These are phyloP conservation scores for Argyresthia albistria DNA, from an alignment of 2,888 invertebrate genomes.

Conservation along the genomic window DNA sequence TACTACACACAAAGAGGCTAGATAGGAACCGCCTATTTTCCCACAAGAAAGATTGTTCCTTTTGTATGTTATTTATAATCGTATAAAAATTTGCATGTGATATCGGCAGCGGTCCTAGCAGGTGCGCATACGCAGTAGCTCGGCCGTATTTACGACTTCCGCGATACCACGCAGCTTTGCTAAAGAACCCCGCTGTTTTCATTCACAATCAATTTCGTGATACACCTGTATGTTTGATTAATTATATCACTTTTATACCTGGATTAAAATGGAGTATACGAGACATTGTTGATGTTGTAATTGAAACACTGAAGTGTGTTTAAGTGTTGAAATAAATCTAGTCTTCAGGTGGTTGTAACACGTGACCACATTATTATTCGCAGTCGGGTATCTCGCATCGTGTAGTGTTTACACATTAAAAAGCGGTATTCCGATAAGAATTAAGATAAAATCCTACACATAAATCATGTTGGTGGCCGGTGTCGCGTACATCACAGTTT, in stretches of 20 bases:
- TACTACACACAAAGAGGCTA: neutral
- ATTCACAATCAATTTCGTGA: conserved; percentile 29
- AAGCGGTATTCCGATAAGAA: neutral
- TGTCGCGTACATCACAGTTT: conserved; percentile 2
- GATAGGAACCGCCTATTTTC: neutral
- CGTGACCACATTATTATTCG: too few relatives aligned
- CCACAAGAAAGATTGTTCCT: neutral
- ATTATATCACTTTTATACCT: conserved; percentile 26
- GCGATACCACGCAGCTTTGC: conserved; percentile 38
- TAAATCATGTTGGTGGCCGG: neutral
- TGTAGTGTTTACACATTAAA: too few relatives aligned
- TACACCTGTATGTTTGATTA: conserved; percentile 62
- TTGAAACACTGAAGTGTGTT: neutral
- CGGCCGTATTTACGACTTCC: conserved; percentile 53
- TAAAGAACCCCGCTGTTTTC: conserved; percentile 25
- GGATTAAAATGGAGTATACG: neutral
- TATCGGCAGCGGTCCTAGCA: neutral
- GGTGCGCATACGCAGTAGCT: neutral
- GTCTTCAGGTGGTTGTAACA: too few relatives aligned
- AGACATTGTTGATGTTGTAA: neutral
- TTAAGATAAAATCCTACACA: neutral
- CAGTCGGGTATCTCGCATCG: too few relatives aligned
- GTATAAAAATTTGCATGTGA: conserved; percentile 5
- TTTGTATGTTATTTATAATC: neutral
- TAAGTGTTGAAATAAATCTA: too few relatives aligned